phyloP scores from a whole-genome alignment of 2,113 vertebrate genomes.

The Ploceus nigricollis region DNA sequence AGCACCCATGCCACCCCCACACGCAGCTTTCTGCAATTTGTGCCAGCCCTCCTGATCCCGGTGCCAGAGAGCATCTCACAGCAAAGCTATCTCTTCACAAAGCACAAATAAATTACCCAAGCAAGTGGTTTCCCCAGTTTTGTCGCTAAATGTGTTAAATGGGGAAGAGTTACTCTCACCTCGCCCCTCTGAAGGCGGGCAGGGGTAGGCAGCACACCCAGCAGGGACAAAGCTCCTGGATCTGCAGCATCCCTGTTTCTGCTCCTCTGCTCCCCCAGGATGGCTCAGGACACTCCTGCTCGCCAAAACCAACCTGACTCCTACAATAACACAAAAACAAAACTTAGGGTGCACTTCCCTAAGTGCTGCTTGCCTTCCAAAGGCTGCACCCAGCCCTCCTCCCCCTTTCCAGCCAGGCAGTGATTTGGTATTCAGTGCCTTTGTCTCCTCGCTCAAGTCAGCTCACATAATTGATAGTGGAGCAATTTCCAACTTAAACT shows the following conservation, averaged over 20 bases:
- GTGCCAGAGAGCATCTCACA: accelerated
- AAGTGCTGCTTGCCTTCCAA: neutral
- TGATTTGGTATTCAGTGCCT: slow-evolving; percentile 11
- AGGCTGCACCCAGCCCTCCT: neutral
- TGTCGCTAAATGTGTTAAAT: neutral
- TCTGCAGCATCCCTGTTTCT: neutral
- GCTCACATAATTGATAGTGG: neutral
- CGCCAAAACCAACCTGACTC: neutral
- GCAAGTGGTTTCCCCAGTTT: neutral
- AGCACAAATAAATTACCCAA: neutral
- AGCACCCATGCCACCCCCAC: neutral
- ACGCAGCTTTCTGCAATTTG: neutral
- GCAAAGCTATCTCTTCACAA: neutral
- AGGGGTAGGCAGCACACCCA: neutral
- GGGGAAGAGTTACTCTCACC: neutral
- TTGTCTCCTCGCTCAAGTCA: slow-evolving; percentile 3
- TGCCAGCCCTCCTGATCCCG: neutral
- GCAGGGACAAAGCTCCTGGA: neutral
- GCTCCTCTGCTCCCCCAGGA: neutral
- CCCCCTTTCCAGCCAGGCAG: neutral
- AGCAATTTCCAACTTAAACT: slow-evolving; percentile 37
- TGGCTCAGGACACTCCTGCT: neutral
- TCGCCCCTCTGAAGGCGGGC: neutral
- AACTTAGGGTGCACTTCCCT: neutral
- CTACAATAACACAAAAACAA: neutral